Evolutionary conservation across 2,113 vertebrate genomes (phyloP).

Genomic region (Anser cygnoides): DNA sequence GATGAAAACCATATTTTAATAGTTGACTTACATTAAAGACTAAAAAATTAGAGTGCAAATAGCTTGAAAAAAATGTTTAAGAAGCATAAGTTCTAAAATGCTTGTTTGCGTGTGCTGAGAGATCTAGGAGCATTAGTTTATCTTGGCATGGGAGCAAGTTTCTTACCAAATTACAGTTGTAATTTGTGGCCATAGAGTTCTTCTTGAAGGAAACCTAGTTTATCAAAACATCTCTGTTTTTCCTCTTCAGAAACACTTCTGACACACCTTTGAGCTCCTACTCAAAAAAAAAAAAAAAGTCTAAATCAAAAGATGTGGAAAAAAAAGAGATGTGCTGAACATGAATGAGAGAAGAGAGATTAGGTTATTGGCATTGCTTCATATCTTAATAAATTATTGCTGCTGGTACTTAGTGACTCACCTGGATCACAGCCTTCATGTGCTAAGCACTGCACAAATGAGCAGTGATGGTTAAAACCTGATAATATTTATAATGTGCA

Average conservation of each 20-base stretch:
- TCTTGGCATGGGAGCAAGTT: conserved; percentile 20
- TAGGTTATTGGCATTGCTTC: neutral
- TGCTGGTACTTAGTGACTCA: neutral
- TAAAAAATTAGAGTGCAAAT: neutral
- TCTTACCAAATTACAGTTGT: neutral
- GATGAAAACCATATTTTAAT: neutral
- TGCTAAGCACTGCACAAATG: fast-evolving
- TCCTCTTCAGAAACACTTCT: neutral
- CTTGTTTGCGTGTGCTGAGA: neutral
- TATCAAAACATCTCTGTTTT: neutral
- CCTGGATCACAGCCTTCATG: neutral
- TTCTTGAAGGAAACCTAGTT: conserved; percentile 10
- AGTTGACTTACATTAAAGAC: neutral
- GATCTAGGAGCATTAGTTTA: neutral
- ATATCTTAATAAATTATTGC: neutral
- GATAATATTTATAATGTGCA: neutral
- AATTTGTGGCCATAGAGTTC: conserved; percentile 19
- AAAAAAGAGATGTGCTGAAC: neutral
- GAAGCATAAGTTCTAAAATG: neutral
- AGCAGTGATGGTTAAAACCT: neutral
- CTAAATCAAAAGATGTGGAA: neutral
- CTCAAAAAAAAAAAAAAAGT: neutral
- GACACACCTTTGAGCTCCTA: neutral
- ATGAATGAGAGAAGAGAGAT: neutral
- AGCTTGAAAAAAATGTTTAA: neutral